These are phyloP conservation scores for Phoxinus phoxinus DNA, from an alignment of 2,113 vertebrate genomes.

Conservation along the genomic window DNA sequence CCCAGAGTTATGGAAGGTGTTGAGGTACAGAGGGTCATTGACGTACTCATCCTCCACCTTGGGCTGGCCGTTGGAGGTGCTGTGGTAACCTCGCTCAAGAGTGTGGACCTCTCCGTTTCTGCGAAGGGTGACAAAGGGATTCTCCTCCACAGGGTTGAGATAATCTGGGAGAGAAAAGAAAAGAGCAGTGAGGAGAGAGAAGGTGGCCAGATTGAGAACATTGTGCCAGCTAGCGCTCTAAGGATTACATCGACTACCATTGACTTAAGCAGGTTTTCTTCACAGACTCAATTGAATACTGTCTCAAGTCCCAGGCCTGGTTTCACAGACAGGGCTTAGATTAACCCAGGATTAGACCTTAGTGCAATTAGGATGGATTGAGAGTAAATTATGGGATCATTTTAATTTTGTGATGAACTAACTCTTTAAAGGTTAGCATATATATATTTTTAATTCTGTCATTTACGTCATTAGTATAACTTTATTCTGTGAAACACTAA, in stretches of 20 bases:
- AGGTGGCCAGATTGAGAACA: not conserved
- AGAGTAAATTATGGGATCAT: no score
- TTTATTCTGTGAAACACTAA: not conserved
- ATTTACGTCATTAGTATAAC: no score
- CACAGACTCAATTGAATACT: not conserved
- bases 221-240: not conserved
- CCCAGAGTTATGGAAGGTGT: constrained; percentile 87
- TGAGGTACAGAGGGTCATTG: constrained; percentile 95
- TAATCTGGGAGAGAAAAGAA: constrained; percentile 76
- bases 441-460: no score
- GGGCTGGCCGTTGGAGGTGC: constrained; percentile 75
- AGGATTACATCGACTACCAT: not conserved
- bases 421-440: no score
- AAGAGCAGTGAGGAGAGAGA: not conserved
- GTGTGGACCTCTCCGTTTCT: constrained; percentile 91
- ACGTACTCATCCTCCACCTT: constrained; percentile 90
- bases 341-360: no score
- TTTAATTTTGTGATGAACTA: no score
- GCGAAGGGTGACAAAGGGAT: constrained; percentile 91
- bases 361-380: no score
- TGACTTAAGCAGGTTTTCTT: constrained; percentile 6
- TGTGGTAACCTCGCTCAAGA: constrained; percentile 87
- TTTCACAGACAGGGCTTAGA: not conserved
- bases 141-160: constrained; percentile 93
- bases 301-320: not conserved